These are phyloP conservation scores for Bombyx mandarina DNA, from an alignment of 1,140 invertebrate species.

Conservation along the genomic window DNA sequence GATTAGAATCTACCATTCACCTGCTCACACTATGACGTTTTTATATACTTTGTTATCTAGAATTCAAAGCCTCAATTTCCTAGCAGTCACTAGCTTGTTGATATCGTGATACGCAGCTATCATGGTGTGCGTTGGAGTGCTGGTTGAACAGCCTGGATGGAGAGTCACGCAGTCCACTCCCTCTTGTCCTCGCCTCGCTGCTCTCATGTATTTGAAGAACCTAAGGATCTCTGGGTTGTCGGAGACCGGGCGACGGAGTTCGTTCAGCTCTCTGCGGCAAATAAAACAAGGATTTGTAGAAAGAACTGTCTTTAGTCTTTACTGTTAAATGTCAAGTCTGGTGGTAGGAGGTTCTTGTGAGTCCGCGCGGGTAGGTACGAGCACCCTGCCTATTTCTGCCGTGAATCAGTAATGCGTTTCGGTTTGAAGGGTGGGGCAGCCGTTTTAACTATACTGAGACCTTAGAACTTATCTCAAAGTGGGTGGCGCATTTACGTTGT, in stretches of 20 bases:
- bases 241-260: constrained; percentile 82
- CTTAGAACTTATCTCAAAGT: too few species aligned
- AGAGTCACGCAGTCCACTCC: constrained; percentile 76
- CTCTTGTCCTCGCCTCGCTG: constrained; percentile 88
- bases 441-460: too few species aligned
- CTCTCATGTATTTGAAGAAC: constrained; percentile 91
- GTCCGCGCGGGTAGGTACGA: too few species aligned
- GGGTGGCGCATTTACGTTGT: too few species aligned
- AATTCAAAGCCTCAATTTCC: constrained; percentile 55
- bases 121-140: constrained; percentile 81
- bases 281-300: neutral
- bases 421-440: too few species aligned
- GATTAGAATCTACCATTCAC: neutral
- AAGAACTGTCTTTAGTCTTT: neutral
- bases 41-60: too few species aligned
- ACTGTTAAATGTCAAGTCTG: constrained; percentile 26
- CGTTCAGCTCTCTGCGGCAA: constrained; percentile 81
- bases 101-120: constrained; percentile 88
- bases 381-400: too few species aligned
- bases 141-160: constrained; percentile 70
- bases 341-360: too few species aligned
- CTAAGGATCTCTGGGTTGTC: constrained; percentile 87
- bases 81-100: constrained; percentile 86
- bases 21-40: neutral
- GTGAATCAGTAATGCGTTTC: too few species aligned